These are phyloP conservation scores for Neria commutata DNA, from an alignment of 2,888 invertebrate genomes.

Conservation along the genomic window DNA sequence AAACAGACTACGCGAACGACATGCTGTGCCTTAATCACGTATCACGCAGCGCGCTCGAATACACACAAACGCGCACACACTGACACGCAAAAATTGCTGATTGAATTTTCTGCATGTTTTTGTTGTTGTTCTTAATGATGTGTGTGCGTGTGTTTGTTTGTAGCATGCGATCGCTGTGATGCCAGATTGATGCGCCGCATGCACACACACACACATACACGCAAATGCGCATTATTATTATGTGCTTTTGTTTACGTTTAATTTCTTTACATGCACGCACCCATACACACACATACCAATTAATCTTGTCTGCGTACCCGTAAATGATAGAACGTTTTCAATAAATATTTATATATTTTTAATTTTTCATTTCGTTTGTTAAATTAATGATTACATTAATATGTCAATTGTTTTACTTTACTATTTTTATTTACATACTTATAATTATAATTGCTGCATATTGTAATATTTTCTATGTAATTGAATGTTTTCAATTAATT, in stretches of 20 bases:
- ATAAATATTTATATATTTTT: too few species aligned
- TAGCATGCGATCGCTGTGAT: conserved; percentile 40
- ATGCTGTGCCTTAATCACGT: conserved; percentile 57
- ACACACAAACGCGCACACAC: background rate
- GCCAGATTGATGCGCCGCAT: conserved; percentile 56
- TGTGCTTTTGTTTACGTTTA: conserved; percentile 1
- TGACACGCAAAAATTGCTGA: conserved; percentile 2
- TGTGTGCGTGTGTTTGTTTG: too few species aligned
- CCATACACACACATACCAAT: background rate
- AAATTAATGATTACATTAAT: background rate
- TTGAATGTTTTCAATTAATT: conserved; percentile 22
- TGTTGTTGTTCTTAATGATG: too few species aligned
- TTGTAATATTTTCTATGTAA: conserved; percentile 13
- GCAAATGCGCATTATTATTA: background rate
- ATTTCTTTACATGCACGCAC: conserved; percentile 8
- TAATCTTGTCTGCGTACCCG: conserved; percentile 20
- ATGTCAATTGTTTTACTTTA: conserved; percentile 28
- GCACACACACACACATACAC: background rate
- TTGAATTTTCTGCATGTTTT: background rate
- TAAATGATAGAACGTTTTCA: conserved; percentile 26
- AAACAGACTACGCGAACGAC: background rate
- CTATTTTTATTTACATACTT: conserved; percentile 31
- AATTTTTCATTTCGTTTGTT: conserved; percentile 4
- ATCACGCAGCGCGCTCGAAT: conserved; percentile 29
- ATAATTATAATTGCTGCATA: background rate